phyloP scores from a whole-genome alignment of 2,888 invertebrate species.

The Phlogophora meticulosa region DNA sequence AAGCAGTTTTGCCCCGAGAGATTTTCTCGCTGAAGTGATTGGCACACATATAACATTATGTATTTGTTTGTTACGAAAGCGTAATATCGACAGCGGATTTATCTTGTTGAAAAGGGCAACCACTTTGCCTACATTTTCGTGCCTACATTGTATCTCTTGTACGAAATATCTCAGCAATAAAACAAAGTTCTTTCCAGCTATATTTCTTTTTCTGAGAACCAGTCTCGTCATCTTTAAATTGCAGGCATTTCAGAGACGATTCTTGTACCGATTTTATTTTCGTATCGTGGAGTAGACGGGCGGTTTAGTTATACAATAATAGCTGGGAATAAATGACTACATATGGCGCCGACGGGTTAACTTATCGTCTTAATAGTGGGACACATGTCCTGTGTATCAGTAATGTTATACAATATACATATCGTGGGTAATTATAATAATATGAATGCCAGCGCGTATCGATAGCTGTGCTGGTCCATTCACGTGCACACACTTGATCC shows the following conservation, averaged over 20 bases:
- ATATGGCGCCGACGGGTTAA: constrained; percentile 77
- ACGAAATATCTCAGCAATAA: constrained; percentile 56
- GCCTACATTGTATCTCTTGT: constrained; percentile 39
- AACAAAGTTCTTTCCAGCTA: constrained; percentile 46
- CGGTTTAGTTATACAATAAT: constrained; percentile 60
- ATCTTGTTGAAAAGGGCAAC: constrained; percentile 59
- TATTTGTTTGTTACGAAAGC: constrained; percentile 35
- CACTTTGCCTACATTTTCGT: constrained; percentile 45
- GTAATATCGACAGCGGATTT: constrained; percentile 50
- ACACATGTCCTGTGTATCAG: constrained; percentile 73
- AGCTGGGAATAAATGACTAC: constrained; percentile 66
- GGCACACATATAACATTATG: constrained; percentile 28
- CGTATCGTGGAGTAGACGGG: constrained; percentile 46
- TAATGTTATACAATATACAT: constrained; percentile 57
- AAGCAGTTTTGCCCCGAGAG: constrained; percentile 35
- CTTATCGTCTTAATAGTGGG: constrained; percentile 78
- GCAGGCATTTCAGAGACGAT: constrained; percentile 59
- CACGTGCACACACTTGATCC: constrained; percentile 40
- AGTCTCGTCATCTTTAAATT: constrained; percentile 61
- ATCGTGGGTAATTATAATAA: constrained; percentile 66
- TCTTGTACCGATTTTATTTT: constrained; percentile 63
- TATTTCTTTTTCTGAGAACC: constrained; percentile 51
- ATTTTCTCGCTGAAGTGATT: constrained; percentile 28
- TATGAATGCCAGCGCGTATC: constrained; percentile 58
- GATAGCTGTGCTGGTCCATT: constrained; percentile 57